A percentile compares a stretch with the other conserved stretches of the same genome.
Evolutionary conservation across 2,113 vertebrate genomes (phyloP).

Genomic region (Leucoraja erinaceus): DNA sequence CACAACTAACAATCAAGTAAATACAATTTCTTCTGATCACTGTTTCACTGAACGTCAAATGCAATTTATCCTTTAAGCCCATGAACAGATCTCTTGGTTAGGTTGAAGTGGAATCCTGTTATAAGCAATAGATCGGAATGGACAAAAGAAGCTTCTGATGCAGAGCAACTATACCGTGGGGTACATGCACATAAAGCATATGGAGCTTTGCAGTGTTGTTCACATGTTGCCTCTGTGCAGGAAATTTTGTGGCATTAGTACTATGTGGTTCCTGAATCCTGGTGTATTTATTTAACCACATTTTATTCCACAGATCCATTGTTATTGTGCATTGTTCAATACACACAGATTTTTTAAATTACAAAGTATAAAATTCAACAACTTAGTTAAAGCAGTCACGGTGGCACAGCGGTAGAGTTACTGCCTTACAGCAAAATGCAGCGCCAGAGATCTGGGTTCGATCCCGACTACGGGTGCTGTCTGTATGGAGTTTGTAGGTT

Average conservation of each 20-base stretch:
- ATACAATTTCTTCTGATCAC: constrained; percentile 34
- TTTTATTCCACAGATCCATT: background rate
- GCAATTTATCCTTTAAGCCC: constrained; percentile 23
- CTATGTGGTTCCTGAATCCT: too few relatives aligned
- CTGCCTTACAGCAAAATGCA: too few relatives aligned
- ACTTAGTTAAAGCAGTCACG: too few relatives aligned
- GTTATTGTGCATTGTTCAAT: background rate
- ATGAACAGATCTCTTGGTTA: constrained; percentile 19
- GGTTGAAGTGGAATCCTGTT: constrained; percentile 35
- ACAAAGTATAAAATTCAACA: background rate
- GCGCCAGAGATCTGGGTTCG: too few relatives aligned
- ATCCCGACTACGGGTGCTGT: too few relatives aligned
- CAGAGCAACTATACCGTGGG: background rate
- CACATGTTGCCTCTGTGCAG: background rate
- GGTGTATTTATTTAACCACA: background rate
- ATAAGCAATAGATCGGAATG: constrained; percentile 24
- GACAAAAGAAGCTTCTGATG: constrained; percentile 25
- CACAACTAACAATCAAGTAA: constrained; percentile 33
- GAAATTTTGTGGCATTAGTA: background rate
- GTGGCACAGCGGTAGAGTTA: too few relatives aligned
- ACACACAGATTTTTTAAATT: background rate
- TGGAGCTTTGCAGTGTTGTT: background rate
- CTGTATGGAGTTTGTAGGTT: too few relatives aligned
- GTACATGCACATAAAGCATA: background rate
- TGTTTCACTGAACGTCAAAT: constrained; percentile 35